These are phyloP conservation scores for Platycnemis pennipes DNA, from an alignment of 2,888 invertebrate species.

Conservation along the genomic window DNA sequence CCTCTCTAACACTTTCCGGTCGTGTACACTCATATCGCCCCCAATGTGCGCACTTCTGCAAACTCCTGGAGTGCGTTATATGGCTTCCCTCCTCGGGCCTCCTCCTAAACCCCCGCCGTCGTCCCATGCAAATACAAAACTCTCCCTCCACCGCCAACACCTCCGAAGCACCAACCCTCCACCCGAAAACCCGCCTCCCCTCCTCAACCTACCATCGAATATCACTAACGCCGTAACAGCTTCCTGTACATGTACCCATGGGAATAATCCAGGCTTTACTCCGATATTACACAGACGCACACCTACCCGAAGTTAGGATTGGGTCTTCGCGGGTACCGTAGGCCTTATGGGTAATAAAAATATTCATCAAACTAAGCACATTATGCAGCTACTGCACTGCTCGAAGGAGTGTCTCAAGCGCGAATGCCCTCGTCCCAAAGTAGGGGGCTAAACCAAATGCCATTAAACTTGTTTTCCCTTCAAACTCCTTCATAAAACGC, in stretches of 20 bases:
- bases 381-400: neutral
- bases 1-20: neutral
- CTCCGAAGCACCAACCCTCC: neutral
- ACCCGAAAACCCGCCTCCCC: neutral
- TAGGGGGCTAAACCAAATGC: neutral
- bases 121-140: neutral
- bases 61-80: conserved; percentile 26
- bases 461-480: too few relatives aligned
- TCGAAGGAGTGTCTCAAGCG: neutral
- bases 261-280: conserved; percentile 18
- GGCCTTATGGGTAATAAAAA: neutral
- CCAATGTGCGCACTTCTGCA: conserved; percentile 22
- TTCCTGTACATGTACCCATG: neutral
- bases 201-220: neutral
- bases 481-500: too few relatives aligned
- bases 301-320: neutral
- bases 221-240: neutral
- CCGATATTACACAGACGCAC: neutral
- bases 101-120: neutral
- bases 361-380: conserved; percentile 4
- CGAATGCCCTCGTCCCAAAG: neutral
- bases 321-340: neutral
- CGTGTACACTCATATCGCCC: conserved; percentile 12
- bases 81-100: neutral
- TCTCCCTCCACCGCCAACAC: neutral